phyloP scores from a whole-genome alignment of 2,888 invertebrate genomes.

The Drosophila stalkeri region DNA sequence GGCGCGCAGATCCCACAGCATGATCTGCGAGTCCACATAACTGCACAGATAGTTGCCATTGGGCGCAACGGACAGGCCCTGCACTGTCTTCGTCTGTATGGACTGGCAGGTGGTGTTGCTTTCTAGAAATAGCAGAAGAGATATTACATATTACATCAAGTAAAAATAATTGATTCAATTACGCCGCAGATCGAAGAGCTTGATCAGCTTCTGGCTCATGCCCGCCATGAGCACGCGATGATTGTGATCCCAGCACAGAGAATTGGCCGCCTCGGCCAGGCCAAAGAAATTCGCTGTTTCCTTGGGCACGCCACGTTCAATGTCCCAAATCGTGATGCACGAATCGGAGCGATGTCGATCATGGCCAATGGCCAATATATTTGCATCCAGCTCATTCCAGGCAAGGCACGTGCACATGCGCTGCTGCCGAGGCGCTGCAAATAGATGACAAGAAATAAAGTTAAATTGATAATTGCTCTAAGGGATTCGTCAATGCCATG shows the following conservation, averaged over 20 bases:
- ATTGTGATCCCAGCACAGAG: constrained; percentile 93
- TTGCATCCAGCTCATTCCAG: constrained; percentile 94
- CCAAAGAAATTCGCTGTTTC: constrained; percentile 89
- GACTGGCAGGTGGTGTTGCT: constrained; percentile 87
- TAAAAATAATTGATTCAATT: constrained; percentile 39
- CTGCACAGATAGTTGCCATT: constrained; percentile 93
- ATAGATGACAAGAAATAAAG: neutral
- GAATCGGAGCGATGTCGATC: constrained; percentile 96
- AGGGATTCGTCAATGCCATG: neutral
- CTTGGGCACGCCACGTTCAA: constrained; percentile 83
- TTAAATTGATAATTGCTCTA: neutral
- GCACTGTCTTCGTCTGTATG: constrained; percentile 90
- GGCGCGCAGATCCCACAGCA: constrained; percentile 95
- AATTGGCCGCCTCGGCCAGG: constrained; percentile 93
- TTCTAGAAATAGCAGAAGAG: constrained; percentile 86
- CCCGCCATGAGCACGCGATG: constrained; percentile 93
- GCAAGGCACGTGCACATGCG: constrained; percentile 94
- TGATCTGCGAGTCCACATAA: constrained; percentile 92
- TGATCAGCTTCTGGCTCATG: constrained; percentile 94
- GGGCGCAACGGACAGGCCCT: constrained; percentile 92
- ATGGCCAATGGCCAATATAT: constrained; percentile 93
- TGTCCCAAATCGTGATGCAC: constrained; percentile 96
- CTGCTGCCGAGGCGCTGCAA: constrained; percentile 92
- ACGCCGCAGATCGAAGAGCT: constrained; percentile 96
- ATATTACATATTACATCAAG: neutral